These are phyloP conservation scores for Chrysocyon brachyurus DNA, from an alignment of 2,797 vertebrate species.

Conservation along the genomic window DNA sequence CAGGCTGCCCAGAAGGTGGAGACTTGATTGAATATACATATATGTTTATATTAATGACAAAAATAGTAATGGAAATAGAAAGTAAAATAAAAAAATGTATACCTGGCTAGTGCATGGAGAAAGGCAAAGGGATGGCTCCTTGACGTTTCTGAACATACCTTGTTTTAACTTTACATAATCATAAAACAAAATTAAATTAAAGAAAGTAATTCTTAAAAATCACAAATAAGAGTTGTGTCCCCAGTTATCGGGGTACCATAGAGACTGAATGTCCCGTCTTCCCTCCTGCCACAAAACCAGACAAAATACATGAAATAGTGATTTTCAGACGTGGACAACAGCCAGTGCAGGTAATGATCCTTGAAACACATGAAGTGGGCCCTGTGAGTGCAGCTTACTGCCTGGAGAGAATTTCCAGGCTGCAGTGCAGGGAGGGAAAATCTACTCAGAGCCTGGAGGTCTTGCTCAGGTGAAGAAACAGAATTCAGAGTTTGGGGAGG, in stretches of 20 bases:
- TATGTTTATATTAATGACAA: slow-evolving; percentile 41
- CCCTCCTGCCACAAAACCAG: background rate
- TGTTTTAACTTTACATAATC: slow-evolving; percentile 36
- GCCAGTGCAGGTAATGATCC: background rate
- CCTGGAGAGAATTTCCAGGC: background rate
- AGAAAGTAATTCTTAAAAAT: slow-evolving; percentile 40
- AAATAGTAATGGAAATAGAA: slow-evolving; percentile 11
- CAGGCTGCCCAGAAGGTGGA: background rate
- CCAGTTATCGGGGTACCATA: background rate
- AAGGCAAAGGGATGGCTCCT: background rate
- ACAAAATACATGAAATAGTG: background rate
- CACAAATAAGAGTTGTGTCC: background rate
- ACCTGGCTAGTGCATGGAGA: background rate
- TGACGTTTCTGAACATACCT: background rate
- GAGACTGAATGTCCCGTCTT: background rate
- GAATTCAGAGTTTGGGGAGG: background rate
- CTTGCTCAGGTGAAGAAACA: background rate
- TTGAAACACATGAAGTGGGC: background rate
- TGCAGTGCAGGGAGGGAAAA: background rate
- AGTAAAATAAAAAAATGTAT: background rate
- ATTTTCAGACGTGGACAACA: background rate
- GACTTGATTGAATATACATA: background rate
- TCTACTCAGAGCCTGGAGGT: background rate
- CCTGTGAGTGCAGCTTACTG: background rate
- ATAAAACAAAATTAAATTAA: slow-evolving; percentile 27